Percentiles rank a stretch among this genome's conserved stretches.
phyloP scores from a whole-genome alignment of 1,140 invertebrate species.

The Nomia melanderi region DNA sequence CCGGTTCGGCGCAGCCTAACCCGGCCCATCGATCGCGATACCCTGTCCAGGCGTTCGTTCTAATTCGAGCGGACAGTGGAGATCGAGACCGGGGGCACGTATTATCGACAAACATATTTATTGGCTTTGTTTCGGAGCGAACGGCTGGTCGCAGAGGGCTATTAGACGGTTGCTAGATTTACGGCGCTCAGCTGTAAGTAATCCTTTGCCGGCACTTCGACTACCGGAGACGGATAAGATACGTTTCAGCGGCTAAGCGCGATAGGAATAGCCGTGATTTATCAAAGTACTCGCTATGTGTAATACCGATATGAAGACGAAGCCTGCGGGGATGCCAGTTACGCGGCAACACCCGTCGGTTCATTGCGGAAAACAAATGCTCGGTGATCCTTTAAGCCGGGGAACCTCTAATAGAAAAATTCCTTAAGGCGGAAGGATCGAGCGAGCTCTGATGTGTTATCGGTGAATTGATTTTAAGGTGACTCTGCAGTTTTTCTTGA shows the following conservation, averaged over 20 bases:
- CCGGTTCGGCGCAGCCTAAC: too few relatives aligned
- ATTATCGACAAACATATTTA: not conserved
- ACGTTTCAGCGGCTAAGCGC: constrained; percentile 27
- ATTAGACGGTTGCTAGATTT: not conserved
- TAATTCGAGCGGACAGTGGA: constrained; percentile 7
- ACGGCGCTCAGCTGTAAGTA: not conserved
- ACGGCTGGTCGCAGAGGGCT: not conserved
- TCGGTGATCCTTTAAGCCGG: too few relatives aligned
- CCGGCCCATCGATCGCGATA: too few relatives aligned
- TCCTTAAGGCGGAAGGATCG: too few relatives aligned
- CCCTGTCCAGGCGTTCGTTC: not conserved
- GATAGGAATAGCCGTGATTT: constrained; percentile 57
- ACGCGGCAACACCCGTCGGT: too few relatives aligned
- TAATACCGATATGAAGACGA: constrained; percentile 56
- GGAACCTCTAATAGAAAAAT: too few relatives aligned
- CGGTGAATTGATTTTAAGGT: too few relatives aligned
- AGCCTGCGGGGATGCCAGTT: constrained; percentile 28
- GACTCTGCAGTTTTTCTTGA: too few relatives aligned
- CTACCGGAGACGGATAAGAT: constrained; percentile 46
- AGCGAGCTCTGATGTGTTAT: too few relatives aligned
- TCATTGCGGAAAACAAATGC: too few relatives aligned
- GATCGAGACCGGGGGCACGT: not conserved
- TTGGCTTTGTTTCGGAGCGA: not conserved
- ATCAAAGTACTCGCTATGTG: constrained; percentile 34
- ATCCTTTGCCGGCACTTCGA: not conserved